These are phyloP conservation scores for Nestor notabilis DNA, from an alignment of 2,113 vertebrate species.

Conservation along the genomic window DNA sequence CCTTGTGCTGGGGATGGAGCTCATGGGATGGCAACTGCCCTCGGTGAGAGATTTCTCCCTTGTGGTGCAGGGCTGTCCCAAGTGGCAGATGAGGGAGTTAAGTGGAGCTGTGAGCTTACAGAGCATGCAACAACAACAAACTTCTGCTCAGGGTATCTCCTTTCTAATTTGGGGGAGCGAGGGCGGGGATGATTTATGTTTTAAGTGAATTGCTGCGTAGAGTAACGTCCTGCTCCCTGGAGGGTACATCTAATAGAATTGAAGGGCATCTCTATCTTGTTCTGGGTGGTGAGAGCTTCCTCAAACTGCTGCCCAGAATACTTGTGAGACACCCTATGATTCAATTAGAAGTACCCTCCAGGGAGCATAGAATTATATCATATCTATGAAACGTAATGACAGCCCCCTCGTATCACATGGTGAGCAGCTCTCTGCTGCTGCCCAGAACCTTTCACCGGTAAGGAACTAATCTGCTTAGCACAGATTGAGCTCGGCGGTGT, in stretches of 20 bases:
- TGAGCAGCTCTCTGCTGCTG: conserved; percentile 66
- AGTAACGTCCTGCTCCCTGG: conserved; percentile 28
- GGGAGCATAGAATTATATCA: conserved; percentile 76
- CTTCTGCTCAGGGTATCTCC: not conserved
- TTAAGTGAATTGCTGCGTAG: not conserved
- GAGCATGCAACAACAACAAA: not conserved
- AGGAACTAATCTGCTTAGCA: conserved; percentile 75
- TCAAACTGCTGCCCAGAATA: conserved; percentile 58
- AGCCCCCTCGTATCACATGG: conserved; percentile 61
- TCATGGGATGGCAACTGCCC: not conserved
- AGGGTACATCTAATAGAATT: conserved; percentile 71
- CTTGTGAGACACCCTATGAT: conserved; percentile 76
- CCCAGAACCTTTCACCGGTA: conserved; percentile 75
- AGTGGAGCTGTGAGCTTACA: not conserved
- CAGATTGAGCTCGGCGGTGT: conserved; percentile 60
- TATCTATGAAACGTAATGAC: conserved; percentile 76
- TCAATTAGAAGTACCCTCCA: conserved; percentile 75
- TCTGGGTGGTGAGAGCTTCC: conserved; percentile 44
- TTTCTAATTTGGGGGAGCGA: not conserved
- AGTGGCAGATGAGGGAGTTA: not conserved
- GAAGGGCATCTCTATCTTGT: conserved; percentile 68
- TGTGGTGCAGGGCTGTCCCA: not conserved
- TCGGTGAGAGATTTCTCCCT: not conserved
- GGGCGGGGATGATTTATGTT: not conserved
- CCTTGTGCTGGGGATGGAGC: not conserved